Conservation (phyloP, 2,888 invertebrate species). For the Gari tellinella region DNA sequence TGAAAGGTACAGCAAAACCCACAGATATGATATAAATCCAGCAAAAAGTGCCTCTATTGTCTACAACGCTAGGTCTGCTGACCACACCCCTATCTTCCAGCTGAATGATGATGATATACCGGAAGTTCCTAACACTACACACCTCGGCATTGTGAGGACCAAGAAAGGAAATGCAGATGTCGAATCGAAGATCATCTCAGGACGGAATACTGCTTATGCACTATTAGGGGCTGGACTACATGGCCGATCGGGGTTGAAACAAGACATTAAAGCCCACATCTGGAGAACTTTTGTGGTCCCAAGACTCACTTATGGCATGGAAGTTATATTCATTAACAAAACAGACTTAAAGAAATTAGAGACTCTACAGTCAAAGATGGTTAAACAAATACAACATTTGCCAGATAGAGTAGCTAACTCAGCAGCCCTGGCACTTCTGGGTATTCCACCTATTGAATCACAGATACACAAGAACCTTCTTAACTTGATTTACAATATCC, state of each 20-base stretch:
- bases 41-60: conserved; percentile 4
- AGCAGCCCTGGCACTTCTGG: neutral
- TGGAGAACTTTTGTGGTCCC: conserved; percentile 19
- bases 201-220: conserved; percentile 6
- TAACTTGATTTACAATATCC: neutral
- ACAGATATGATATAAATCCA: conserved; percentile 7
- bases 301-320: conserved; percentile 6
- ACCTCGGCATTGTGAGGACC: neutral
- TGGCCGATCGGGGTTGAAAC: conserved; percentile 2
- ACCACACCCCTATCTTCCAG: no score
- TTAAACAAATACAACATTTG: conserved; percentile 7
- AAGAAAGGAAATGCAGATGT: conserved; percentile 4
- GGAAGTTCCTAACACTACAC: neutral
- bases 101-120: neutral
- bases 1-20: neutral
- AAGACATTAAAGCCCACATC: neutral
- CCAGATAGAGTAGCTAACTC: conserved; percentile 8
- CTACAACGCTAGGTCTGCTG: neutral
- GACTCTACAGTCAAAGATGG: neutral
- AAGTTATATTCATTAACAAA: neutral
- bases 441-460: conserved; percentile 1
- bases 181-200: conserved; percentile 1
- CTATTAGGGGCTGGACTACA: conserved; percentile 16
- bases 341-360: conserved; percentile 1
- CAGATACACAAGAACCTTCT: conserved; percentile 8